Evolutionary conservation across 2,888 invertebrate species (phyloP).

Genomic region (Leptinotarsa rubiginosa): DNA sequence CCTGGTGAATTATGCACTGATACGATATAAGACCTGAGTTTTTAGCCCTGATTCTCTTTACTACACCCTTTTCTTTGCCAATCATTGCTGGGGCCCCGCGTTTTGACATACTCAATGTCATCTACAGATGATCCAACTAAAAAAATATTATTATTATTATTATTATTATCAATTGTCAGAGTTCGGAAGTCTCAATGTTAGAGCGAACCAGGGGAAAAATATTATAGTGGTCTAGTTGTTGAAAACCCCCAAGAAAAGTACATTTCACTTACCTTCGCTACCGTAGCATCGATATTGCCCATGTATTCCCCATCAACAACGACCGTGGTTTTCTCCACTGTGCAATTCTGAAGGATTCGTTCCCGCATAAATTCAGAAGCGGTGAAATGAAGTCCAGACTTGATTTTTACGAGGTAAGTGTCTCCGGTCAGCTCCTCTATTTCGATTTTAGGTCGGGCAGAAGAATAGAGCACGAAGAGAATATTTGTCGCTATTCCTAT

Average conservation of each 20-base stretch:
- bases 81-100: too few species aligned
- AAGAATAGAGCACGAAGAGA: constrained; percentile 68
- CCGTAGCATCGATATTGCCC: constrained; percentile 72
- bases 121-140: too few species aligned
- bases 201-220: too few species aligned
- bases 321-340: constrained; percentile 54
- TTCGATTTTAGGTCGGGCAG: constrained; percentile 67
- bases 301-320: constrained; percentile 70
- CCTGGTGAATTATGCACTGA: too few species aligned
- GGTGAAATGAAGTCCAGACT: constrained; percentile 82
- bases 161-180: too few species aligned
- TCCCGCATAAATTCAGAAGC: constrained; percentile 80
- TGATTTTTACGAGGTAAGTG: constrained; percentile 74
- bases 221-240: too few species aligned
- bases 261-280: constrained; percentile 68
- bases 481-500: constrained; percentile 70
- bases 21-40: too few species aligned
- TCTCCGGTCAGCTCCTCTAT: constrained; percentile 61
- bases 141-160: too few species aligned
- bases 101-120: too few species aligned
- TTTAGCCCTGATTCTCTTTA: too few species aligned
- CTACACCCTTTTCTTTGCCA: too few species aligned
- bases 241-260: neutral
- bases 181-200: too few species aligned
- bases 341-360: constrained; percentile 62